These are phyloP conservation scores for Nycteola revayana DNA, from an alignment of 2,888 invertebrate species.

Conservation along the genomic window DNA sequence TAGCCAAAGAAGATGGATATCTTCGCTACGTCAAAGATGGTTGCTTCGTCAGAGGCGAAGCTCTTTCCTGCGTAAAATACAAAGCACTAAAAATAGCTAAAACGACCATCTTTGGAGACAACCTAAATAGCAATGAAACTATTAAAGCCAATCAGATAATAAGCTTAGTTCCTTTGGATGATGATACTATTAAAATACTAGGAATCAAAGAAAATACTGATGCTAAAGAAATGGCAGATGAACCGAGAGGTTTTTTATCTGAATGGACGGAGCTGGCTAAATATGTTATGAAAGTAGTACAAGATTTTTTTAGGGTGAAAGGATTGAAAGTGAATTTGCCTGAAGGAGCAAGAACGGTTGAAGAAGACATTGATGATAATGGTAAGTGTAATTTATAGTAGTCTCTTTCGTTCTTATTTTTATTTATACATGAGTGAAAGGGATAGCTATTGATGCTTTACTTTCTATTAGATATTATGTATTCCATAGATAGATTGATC, in stretches of 20 bases:
- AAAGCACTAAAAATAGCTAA: constrained; percentile 71
- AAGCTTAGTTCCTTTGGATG: constrained; percentile 65
- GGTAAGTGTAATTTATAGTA: too few species aligned
- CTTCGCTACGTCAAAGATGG: constrained; percentile 68
- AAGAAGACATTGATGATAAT: constrained; percentile 56
- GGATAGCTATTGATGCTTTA: too few species aligned
- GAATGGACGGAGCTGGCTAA: constrained; percentile 73
- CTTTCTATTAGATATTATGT: too few species aligned
- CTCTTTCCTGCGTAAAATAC: constrained; percentile 68
- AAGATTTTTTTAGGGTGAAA: constrained; percentile 67
- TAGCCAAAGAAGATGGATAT: constrained; percentile 60
- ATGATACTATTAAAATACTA: constrained; percentile 51
- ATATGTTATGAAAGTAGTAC: constrained; percentile 65
- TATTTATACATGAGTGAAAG: too few species aligned
- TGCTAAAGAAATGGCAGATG: constrained; percentile 28
- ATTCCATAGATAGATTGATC: too few species aligned
- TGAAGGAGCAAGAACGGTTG: constrained; percentile 69
- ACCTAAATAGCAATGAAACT: constrained; percentile 52
- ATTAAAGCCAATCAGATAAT: constrained; percentile 60
- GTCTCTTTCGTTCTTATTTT: too few species aligned
- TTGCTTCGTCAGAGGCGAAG: constrained; percentile 65
- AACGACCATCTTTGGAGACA: constrained; percentile 61
- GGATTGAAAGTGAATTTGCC: constrained; percentile 68
- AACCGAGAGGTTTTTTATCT: constrained; percentile 61
- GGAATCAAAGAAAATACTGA: constrained; percentile 44